Base-by-base conservation (phyloP, 2,888 invertebrate species). In the Ophion obscuratus region DNA sequence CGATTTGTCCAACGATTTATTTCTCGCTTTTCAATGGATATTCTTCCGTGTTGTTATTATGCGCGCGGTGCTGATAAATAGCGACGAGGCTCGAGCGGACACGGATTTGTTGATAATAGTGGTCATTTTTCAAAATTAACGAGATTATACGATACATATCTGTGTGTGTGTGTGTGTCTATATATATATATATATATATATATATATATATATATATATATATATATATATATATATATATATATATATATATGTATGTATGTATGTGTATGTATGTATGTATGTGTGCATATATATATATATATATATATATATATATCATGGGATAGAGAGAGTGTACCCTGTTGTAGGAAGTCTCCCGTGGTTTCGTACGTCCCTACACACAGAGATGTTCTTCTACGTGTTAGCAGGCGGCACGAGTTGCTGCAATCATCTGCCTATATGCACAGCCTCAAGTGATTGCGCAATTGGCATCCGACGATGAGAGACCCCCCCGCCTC, bases 401-500 rank as follows among this genome's bases (percentile, higher is more conserved):
- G 67, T 62, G 57, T 44, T 79, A 79, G 62, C 79, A 78, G 83
- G 31, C 83, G 31, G 68, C 74, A 74, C 59, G 66, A 79, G 75
- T 80, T 80, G 84, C 57, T 59, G 84, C 84, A 84, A 84, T 64
- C 79, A 80, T 75, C 79, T 75, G 80, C 64, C 70, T 53, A 53
- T 53, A 53, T 53, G 53, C 31, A 57, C 53, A 62, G 74, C 64
- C 44, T 66, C 64, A 89, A 87, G 87, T 86, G 84, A 87, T 90
- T 90, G 88, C 85, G 86, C 88, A 88, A 90, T 88, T 88, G 87
- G 86, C 85, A 90, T 89, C 87, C 87, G 87, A 75, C 53, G 53
- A 53, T 53, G 53, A 53, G 53, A 53, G 17, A 70, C 64, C 88
- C 89, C 89, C 89, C 89, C 88, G 88, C 90, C 17, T 17, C 3